Percentiles rank a stretch among this genome's conserved stretches.
phyloP scores from a whole-genome alignment of 2,888 invertebrate genomes.

The Bombylius discolor region DNA sequence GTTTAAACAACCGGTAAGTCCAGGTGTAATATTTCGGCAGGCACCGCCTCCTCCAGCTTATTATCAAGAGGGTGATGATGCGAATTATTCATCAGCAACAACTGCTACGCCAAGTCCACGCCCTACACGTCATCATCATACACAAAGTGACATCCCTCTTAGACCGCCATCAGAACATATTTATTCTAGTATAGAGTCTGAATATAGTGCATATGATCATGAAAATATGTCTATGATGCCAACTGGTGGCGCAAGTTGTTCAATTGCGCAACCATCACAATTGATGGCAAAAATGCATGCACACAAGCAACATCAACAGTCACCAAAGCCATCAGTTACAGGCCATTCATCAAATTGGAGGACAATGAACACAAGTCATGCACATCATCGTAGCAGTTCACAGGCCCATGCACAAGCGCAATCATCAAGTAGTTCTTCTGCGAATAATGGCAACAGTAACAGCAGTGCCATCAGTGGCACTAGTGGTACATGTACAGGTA shows the following conservation, averaged over 20 bases:
- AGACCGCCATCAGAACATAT: conserved; percentile 78
- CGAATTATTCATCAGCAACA: conserved; percentile 51
- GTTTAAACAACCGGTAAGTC: conserved; percentile 37
- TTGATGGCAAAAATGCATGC: conserved; percentile 11
- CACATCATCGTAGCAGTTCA: conserved; percentile 12
- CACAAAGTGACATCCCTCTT: conserved; percentile 38
- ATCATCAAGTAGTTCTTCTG: conserved; percentile 16
- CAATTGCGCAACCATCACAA: conserved; percentile 23
- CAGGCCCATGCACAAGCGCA: conserved; percentile 20
- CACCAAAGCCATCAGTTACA: background rate
- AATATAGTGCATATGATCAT: conserved; percentile 72
- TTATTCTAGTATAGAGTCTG: conserved; percentile 81
- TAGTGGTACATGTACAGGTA: background rate
- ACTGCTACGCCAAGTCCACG: conserved; percentile 48
- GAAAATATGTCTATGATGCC: conserved; percentile 41
- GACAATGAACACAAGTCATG: conserved; percentile 9
- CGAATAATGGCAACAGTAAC: conserved; percentile 11
- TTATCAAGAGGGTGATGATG: conserved; percentile 42
- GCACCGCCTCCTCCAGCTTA: conserved; percentile 43
- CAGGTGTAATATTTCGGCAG: conserved; percentile 39
- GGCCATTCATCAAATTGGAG: conserved; percentile 12
- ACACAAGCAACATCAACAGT: conserved; percentile 24
- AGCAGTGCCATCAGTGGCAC: conserved; percentile 11
- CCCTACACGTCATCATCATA: conserved; percentile 37
- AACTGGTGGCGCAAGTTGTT: conserved; percentile 23